phyloP scores from a whole-genome alignment of 2,113 vertebrate species.

The Orthonyx spaldingii region DNA sequence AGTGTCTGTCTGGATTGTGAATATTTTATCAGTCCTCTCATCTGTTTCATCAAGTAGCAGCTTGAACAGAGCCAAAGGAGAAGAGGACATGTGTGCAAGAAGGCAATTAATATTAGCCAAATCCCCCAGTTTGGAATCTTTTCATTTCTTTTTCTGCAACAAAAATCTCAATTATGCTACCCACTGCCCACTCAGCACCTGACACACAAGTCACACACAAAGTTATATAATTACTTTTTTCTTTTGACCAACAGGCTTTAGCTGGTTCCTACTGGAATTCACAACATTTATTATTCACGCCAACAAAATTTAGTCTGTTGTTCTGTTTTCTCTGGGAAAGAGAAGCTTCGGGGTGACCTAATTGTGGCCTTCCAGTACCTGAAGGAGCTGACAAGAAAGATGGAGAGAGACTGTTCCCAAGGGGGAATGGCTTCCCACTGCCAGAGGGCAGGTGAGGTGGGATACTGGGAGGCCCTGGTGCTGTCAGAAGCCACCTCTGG shows the following conservation, averaged over 20 bases:
- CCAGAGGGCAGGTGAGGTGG: background rate
- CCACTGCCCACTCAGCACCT: background rate
- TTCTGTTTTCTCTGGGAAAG: background rate
- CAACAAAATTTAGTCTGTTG: background rate
- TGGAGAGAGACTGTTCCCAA: background rate
- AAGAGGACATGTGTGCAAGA: background rate
- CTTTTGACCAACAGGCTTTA: background rate
- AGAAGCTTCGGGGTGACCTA: background rate
- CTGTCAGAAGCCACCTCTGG: background rate
- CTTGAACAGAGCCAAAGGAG: background rate
- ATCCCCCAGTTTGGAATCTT: background rate
- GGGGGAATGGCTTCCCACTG: background rate
- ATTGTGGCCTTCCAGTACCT: background rate
- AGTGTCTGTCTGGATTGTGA: background rate
- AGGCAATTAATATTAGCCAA: background rate
- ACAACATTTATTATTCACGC: background rate
- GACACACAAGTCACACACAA: background rate
- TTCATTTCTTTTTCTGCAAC: background rate
- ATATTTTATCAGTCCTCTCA: background rate
- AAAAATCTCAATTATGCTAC: conserved; percentile 23
- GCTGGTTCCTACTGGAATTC: background rate
- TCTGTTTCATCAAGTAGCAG: background rate
- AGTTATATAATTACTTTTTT: background rate
- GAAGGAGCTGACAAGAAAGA: background rate
- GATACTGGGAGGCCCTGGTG: background rate